These are phyloP conservation scores for Mellivora capensis DNA, from an alignment of 2,113 vertebrate genomes.

Conservation along the genomic window DNA sequence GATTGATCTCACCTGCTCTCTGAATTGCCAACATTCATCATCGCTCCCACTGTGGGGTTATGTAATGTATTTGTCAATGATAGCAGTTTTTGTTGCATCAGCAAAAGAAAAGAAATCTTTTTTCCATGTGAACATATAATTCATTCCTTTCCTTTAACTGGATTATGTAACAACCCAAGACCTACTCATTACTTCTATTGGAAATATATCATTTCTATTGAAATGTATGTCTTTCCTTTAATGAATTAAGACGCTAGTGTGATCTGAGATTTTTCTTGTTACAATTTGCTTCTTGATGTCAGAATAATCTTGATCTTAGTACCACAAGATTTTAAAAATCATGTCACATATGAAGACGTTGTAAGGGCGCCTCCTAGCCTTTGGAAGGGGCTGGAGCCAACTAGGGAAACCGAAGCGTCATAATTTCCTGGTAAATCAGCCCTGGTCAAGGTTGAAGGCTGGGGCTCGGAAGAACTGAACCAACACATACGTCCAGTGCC, in stretches of 20 bases:
- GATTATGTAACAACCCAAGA: background rate
- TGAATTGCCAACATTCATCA: background rate
- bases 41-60: background rate
- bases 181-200: background rate
- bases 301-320: background rate
- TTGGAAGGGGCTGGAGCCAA: background rate
- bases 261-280: background rate
- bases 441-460: background rate
- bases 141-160: background rate
- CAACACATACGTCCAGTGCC: background rate
- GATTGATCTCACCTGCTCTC: background rate
- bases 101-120: background rate
- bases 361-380: background rate
- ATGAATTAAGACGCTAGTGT: background rate
- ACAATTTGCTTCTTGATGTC: background rate
- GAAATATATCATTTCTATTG: background rate
- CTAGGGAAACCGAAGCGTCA: background rate
- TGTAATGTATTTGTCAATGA: background rate
- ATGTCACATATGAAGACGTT: background rate
- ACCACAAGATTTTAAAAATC: background rate
- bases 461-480: background rate
- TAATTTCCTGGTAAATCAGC: background rate
- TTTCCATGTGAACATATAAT: background rate
- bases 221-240: background rate
- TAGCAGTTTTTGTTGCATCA: constrained; percentile 16